Evolutionary conservation across 2,113 vertebrate genomes (phyloP).

Genomic region (Dipodomys spectabilis): DNA sequence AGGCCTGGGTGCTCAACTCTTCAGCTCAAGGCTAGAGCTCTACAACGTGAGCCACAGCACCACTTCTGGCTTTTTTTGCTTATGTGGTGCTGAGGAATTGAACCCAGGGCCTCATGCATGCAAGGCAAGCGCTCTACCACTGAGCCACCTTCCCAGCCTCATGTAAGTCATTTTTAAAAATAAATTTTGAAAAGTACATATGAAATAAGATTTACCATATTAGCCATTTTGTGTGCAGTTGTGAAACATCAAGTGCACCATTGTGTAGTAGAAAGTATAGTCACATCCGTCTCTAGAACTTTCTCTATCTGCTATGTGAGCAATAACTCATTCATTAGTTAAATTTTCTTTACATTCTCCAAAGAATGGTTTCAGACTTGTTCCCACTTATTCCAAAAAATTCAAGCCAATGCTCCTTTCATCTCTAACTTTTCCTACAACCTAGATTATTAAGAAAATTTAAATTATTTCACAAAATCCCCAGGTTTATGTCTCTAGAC

Average conservation of each 20-base stretch:
- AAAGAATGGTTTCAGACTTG: not conserved
- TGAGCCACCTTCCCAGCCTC: too few relatives aligned
- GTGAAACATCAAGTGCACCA: not conserved
- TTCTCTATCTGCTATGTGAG: not conserved
- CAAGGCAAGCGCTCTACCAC: too few relatives aligned
- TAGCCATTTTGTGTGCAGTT: not conserved
- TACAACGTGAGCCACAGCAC: too few relatives aligned
- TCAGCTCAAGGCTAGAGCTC: too few relatives aligned
- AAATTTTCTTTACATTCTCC: not conserved
- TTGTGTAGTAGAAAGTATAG: not conserved
- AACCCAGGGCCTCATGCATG: too few relatives aligned
- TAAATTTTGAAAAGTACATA: not conserved
- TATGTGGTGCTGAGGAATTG: too few relatives aligned
- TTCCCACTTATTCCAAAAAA: not conserved
- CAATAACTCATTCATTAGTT: not conserved
- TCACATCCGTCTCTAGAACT: constrained; percentile 1
- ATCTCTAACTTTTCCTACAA: constrained; percentile 12
- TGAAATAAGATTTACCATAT: not conserved
- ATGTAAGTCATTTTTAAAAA: not conserved
- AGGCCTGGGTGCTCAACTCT: too few relatives aligned
- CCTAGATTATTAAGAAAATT: constrained; percentile 16
- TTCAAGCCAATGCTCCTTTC: not conserved
- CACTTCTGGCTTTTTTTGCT: too few relatives aligned
- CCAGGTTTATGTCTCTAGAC: not conserved
- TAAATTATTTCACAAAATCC: constrained; percentile 20